Evolutionary conservation across 1,140 invertebrate genomes (phyloP), one percentile per base, ranked within the genome.

Genomic region (Phocides pigmalion): DNA sequence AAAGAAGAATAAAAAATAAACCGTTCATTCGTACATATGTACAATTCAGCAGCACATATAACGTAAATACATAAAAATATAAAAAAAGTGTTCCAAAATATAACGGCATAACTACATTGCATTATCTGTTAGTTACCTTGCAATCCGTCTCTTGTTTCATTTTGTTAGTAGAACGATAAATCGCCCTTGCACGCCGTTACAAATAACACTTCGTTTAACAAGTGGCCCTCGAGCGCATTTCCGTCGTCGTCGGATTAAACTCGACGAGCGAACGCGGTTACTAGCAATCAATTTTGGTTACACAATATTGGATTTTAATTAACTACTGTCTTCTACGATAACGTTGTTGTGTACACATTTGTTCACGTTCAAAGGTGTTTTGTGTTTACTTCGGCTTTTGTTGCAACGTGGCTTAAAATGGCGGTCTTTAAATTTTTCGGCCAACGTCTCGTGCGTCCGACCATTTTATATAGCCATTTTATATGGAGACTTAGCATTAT

Each of bases 221-320:
- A 79, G 72, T 77, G 68, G 62, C 70, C 64, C 68, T 61, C 50
- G 56, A 72, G 72, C 75, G 70, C 76, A 72, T 79, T 72, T 72
- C 56, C 70, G 50, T 59, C 64, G 76, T 72, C 74, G 70, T 74
- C 68, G 81, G 72, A 83, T 83, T 83, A 83, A 79, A 73, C 74
- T 68, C 68, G 63, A 66, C 67, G 66, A 73, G 66, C 63, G 66
- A 74, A 68, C 74, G 70, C 72, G 74, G 84, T 82, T 78, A 72
- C 73, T 72, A 74, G 76, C 78, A 83, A 86, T 87, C 81, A 85
- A 87, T 87, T 82, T 85, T 79, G 79, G 83, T 89, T 84, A 84
- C 77, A 84, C 84, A 86, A 87, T 89, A 89, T 87, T 89, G 83
- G 79, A 83, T 44, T 58, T 58, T 58, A 42, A 58, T 46, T 58